These are phyloP conservation scores for Drosophila mettleri DNA, from an alignment of 2,888 invertebrate genomes.

Conservation along the genomic window DNA sequence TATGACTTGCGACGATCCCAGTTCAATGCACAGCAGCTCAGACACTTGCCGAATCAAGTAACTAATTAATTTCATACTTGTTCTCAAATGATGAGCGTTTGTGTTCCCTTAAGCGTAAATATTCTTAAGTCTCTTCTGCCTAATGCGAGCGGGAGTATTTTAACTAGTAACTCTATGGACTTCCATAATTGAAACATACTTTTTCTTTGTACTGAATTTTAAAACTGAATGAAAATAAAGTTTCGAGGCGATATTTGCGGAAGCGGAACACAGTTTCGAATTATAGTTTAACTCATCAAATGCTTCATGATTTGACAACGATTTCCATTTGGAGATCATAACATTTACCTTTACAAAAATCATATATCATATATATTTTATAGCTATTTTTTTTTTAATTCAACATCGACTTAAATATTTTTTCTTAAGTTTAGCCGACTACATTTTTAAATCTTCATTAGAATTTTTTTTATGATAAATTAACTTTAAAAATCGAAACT, in stretches of 20 bases:
- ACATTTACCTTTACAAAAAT: too few species aligned
- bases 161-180: background rate
- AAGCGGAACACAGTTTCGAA: background rate
- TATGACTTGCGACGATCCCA: constrained; percentile 15
- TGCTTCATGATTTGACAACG: background rate
- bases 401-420: too few species aligned
- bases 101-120: constrained; percentile 8
- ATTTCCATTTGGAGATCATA: background rate
- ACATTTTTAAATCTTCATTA: too few species aligned
- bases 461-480: too few species aligned
- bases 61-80: constrained; percentile 19
- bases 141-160: too few species aligned
- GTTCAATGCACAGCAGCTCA: constrained; percentile 16
- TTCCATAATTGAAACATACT: background rate
- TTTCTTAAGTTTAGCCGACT: too few species aligned
- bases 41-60: constrained; percentile 21
- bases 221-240: too few species aligned
- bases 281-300: too few species aligned
- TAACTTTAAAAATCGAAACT: too few species aligned
- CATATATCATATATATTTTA: too few species aligned
- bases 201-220: too few species aligned
- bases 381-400: too few species aligned
- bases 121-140: background rate
- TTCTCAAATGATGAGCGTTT: background rate
- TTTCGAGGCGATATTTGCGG: background rate